Evolutionary conservation across 1,140 invertebrate genomes (phyloP), one percentile per base, ranked within the genome.

Genomic region (Bombus vancouverensis): DNA sequence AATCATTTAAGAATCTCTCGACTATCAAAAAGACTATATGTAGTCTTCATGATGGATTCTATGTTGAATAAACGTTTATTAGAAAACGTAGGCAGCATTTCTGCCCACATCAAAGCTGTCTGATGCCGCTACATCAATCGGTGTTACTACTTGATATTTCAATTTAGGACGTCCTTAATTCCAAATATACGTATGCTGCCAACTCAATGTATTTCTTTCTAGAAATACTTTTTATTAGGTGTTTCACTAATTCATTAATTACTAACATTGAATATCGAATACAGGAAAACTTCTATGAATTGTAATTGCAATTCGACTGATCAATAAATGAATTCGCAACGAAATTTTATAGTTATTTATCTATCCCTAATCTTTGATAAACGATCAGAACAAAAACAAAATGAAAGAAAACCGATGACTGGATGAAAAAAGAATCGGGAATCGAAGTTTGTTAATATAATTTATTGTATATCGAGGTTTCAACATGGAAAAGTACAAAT

Each of bases 401-500:
- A 28, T 28, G 5, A 39, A 8, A 66, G 18, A 15, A 39, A 18
- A 15, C 15, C 0, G 53, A 44, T 9, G 15, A 34, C 22, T 6
- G 9, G 59, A 39, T 66, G 4, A 15, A 44, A n/a, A 81, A n/a
- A 72, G 59, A 81, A 53, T 66, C 34, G n/a, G 32, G 65, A 57
- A 81, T 94, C 91, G 93, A 95, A 95, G 93, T 95, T 95, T 95
- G 92, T 95, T 95, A 95, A 95, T 95, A 95, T 95, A 95, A 95
- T 95, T 95, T 95, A 95, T 95, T 95, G 94, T 95, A 95, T 95
- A 95, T 95, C 94, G 94, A 95, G 94, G 93, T 95, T 95, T 95
- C 94, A 95, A 95, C 94, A 95, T 95, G 95, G 95, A 95, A 95
- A 95, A 95, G 95, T 95, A 95, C 94, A 95, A 95, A 95, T 95